Conservation (phyloP, 1,140 invertebrate genomes). For the Atopsyche davidsoni region DNA sequence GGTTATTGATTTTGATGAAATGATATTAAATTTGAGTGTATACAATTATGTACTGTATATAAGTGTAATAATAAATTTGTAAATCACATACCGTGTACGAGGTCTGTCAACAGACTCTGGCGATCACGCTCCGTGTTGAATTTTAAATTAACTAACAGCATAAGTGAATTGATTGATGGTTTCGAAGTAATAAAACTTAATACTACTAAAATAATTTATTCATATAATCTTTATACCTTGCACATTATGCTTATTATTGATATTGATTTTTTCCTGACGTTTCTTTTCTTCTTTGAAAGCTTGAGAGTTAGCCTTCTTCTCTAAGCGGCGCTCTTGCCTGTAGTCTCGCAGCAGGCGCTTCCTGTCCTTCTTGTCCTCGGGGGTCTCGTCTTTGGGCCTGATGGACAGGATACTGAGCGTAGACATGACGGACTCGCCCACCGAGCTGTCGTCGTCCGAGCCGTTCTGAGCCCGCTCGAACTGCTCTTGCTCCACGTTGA, state of each 20-base stretch:
- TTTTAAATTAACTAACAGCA: too few relatives aligned
- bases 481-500: conserved; percentile 50
- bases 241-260: conserved; percentile 68
- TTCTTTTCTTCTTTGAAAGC: conserved; percentile 89
- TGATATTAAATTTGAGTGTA: too few relatives aligned
- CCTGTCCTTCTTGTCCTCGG: conserved; percentile 72
- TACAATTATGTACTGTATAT: too few relatives aligned
- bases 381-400: conserved; percentile 74
- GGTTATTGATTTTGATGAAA: too few relatives aligned
- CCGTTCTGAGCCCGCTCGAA: conserved; percentile 19
- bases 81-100: too few relatives aligned
- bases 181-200: too few relatives aligned
- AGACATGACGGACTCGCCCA: conserved; percentile 61
- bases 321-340: conserved; percentile 72
- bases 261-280: conserved; percentile 66
- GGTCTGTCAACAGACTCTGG: too few relatives aligned
- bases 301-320: conserved; percentile 78
- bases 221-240: conserved; percentile 64
- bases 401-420: conserved; percentile 64
- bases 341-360: conserved; percentile 81
- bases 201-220: too few relatives aligned
- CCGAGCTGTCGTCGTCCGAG: conserved; percentile 45
- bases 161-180: too few relatives aligned
- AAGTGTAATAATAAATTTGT: too few relatives aligned
- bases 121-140: too few relatives aligned